Evolutionary conservation across 1,140 invertebrate genomes (phyloP), one percentile per base, ranked within the genome.

Genomic region (Carposina sasakii): DNA sequence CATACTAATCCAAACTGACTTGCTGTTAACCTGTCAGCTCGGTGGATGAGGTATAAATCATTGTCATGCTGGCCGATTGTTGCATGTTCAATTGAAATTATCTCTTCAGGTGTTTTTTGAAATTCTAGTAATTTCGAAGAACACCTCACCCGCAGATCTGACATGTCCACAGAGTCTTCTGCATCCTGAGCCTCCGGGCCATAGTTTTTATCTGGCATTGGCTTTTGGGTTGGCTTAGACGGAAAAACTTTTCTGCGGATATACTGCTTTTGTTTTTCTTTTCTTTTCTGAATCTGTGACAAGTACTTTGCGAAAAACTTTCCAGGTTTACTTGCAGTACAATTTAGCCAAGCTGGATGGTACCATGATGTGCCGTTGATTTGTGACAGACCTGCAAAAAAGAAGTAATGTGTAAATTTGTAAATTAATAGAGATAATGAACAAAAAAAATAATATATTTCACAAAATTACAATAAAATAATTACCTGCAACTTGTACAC

Each of bases 51-150:
- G n/a, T 33, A 33, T n/a, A 33, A n/a, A 33, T 33, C 31, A 33
- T 33, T 33, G 4, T 33, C 31, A n/a, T 33, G 31, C 15, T 33
- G 31, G n/a, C 31, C 31, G 15, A 33, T 33, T 33, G 31, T 33
- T 33, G 4, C 31, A 10, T 8, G 3, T 6, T 4, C 31, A 8
- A 33, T 33, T 6, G 4, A 3, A n/a, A n/a, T 33, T 6, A 33
- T 33, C 15, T 33, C 31, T 8, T 33, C 4, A 3, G n/a, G 4
- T 4, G 6, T 33, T 33, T 33, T 33, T n/a, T 33, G 31, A n/a
- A 33, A 33, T n/a, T 33, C 31, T 6, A 3, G n/a, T 13, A 33
- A 13, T 13, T 33, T 33, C 13, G 10, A 10, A 4, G 15, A 13
- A n/a, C 31, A 33, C 10, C n/a, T 6, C 4, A 4, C 3, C n/a